A percentile compares a stretch with the other conserved stretches of the same genome.
These are phyloP conservation scores for Blera fallax DNA, from an alignment of 2,888 invertebrate genomes.

Conservation along the genomic window DNA sequence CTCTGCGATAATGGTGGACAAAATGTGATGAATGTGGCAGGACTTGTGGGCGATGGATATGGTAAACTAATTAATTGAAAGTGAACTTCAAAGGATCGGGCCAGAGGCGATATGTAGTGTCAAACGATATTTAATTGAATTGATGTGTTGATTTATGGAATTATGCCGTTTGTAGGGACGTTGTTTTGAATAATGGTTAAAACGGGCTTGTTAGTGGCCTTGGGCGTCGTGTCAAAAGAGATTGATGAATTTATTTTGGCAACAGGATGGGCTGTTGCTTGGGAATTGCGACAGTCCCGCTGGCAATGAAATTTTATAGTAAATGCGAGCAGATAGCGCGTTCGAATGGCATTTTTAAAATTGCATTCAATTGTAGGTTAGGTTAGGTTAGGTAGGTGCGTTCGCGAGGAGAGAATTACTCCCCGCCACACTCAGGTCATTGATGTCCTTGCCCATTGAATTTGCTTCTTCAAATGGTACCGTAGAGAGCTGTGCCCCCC, in stretches of 20 bases:
- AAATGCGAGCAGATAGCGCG: background rate
- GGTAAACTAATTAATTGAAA: constrained; percentile 27
- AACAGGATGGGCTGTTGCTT: background rate
- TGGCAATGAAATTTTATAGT: background rate
- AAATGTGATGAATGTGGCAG: constrained; percentile 18
- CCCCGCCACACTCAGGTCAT: too few species aligned
- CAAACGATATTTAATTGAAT: constrained; percentile 42
- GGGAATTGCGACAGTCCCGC: background rate
- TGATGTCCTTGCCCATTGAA: too few species aligned
- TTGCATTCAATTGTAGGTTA: too few species aligned
- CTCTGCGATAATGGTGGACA: constrained; percentile 20
- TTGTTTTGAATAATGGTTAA: constrained; percentile 27
- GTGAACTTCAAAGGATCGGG: constrained; percentile 3
- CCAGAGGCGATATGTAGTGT: background rate
- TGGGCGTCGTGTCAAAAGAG: background rate
- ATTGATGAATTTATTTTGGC: background rate
- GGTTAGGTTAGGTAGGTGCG: too few species aligned
- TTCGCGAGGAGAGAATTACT: too few species aligned
- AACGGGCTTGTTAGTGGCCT: background rate
- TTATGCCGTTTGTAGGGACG: constrained; percentile 25
- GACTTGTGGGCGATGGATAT: background rate
- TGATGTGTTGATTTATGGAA: constrained; percentile 49
- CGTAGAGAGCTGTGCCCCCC: too few species aligned
- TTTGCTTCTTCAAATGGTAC: too few species aligned
- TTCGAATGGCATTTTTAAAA: too few species aligned